A percentile compares a stretch with the other conserved stretches of the same genome.
Evolutionary conservation across 2,888 invertebrate species (phyloP).

Genomic region (Tachystola acroxantha): DNA sequence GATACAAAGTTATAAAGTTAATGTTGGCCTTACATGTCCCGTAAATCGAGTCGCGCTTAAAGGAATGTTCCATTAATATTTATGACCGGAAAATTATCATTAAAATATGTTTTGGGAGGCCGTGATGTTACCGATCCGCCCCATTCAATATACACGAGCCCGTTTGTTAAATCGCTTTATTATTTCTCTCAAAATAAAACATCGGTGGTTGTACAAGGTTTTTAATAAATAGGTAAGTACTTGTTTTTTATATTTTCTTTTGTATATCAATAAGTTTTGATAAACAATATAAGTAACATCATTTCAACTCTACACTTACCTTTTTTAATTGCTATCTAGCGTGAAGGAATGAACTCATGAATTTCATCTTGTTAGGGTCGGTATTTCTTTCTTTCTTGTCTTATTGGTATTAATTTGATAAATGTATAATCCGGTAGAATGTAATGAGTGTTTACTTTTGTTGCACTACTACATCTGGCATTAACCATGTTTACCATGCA

Average conservation of each 20-base stretch:
- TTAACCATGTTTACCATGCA: conserved; percentile 1
- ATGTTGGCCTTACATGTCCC: conserved; percentile 39
- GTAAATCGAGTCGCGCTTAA: conserved; percentile 41
- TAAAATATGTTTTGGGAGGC: conserved; percentile 61
- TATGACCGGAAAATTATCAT: conserved; percentile 69
- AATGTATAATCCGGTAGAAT: neutral
- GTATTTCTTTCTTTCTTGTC: too few relatives aligned
- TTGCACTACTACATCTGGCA: neutral
- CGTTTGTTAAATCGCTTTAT: conserved; percentile 23
- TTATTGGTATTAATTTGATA: too few relatives aligned
- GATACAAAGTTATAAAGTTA: conserved; percentile 16
- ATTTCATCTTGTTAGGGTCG: too few relatives aligned
- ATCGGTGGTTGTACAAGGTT: too few relatives aligned
- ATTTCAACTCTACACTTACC: too few relatives aligned
- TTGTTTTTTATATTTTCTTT: too few relatives aligned
- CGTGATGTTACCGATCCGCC: conserved; percentile 48
- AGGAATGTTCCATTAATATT: conserved; percentile 67
- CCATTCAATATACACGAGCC: conserved; percentile 38
- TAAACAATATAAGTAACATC: too few relatives aligned
- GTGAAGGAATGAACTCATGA: too few relatives aligned
- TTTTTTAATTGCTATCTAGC: too few relatives aligned
- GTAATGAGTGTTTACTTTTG: neutral
- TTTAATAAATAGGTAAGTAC: too few relatives aligned
- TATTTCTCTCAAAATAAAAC: conserved; percentile 9
- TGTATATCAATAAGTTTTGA: too few relatives aligned